These are phyloP conservation scores for Thalassaphorura encarpata DNA, from an alignment of 1,140 invertebrate genomes.

Conservation along the genomic window DNA sequence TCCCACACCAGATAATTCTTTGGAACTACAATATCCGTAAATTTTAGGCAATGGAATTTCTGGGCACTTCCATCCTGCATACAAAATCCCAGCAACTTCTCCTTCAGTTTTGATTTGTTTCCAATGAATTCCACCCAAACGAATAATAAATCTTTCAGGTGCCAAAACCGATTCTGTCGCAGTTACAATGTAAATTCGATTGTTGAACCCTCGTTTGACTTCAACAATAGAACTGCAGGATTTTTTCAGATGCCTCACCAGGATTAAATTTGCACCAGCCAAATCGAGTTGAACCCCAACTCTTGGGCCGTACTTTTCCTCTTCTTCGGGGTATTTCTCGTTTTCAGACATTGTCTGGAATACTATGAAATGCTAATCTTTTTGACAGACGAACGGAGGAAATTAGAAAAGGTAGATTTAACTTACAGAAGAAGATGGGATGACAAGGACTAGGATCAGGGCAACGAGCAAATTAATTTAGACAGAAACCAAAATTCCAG, in stretches of 20 bases:
- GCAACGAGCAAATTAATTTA: no score
- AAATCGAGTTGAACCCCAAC: not conserved
- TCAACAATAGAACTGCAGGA: not conserved
- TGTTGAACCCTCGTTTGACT: constrained; percentile 10
- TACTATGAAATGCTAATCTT: no score
- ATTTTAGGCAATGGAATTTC: not conserved
- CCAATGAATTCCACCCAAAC: constrained; percentile 3
- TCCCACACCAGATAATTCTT: constrained; percentile 1
- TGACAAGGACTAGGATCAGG: no score
- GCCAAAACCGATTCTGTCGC: no score
- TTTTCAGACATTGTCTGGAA: no score
- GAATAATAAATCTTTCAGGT: not conserved
- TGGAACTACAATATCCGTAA: not conserved
- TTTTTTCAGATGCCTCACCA: not conserved
- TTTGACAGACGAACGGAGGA: no score
- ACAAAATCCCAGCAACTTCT: constrained; percentile 3
- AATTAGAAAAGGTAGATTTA: no score
- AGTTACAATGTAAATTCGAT: constrained; percentile 8
- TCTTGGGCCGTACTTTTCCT: constrained; percentile 1
- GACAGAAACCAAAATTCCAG: no score
- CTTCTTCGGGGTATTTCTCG: no score
- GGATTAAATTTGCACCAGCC: not conserved
- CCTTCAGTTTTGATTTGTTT: constrained; percentile 8
- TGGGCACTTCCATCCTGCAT: not conserved
- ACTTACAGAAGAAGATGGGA: no score